These are phyloP conservation scores for Harmothoe impar DNA, from an alignment of 2,888 invertebrate genomes.

Conservation along the genomic window DNA sequence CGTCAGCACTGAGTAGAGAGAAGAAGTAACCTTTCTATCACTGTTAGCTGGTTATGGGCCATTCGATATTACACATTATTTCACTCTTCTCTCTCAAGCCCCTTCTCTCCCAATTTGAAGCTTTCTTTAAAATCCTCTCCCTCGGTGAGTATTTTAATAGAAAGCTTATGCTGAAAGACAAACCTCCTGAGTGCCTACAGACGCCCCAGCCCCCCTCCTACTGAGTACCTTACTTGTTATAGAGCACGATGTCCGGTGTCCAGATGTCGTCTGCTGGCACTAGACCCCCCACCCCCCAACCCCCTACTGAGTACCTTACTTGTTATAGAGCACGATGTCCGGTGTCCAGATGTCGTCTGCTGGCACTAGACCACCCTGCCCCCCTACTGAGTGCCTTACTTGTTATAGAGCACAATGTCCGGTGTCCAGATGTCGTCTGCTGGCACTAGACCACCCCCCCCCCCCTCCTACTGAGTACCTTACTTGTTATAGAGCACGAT, in stretches of 20 bases:
- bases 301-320: constrained; percentile 88
- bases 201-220: too few relatives aligned
- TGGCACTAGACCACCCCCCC: constrained; percentile 98
- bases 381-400: constrained; percentile 76
- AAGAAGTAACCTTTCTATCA: too few relatives aligned
- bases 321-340: constrained; percentile 82
- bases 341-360: constrained; percentile 87
- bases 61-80: too few relatives aligned
- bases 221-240: constrained; percentile 79
- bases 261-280: constrained; percentile 91
- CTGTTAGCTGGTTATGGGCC: too few relatives aligned
- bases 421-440: constrained; percentile 87
- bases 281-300: constrained; percentile 96
- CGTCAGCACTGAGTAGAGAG: constrained; percentile 68
- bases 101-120: too few relatives aligned
- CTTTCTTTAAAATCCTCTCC: too few relatives aligned
- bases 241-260: constrained; percentile 82
- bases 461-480: constrained; percentile 70
- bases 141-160: too few relatives aligned
- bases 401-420: constrained; percentile 82
- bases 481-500: constrained; percentile 83
- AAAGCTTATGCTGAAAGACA: too few relatives aligned
- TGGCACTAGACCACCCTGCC: constrained; percentile 96
- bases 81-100: too few relatives aligned
- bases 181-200: too few relatives aligned